Percentiles rank a stretch among this genome's conserved stretches.
These are phyloP conservation scores for Bucorvus abyssinicus DNA, from an alignment of 2,797 vertebrate genomes.

Conservation along the genomic window DNA sequence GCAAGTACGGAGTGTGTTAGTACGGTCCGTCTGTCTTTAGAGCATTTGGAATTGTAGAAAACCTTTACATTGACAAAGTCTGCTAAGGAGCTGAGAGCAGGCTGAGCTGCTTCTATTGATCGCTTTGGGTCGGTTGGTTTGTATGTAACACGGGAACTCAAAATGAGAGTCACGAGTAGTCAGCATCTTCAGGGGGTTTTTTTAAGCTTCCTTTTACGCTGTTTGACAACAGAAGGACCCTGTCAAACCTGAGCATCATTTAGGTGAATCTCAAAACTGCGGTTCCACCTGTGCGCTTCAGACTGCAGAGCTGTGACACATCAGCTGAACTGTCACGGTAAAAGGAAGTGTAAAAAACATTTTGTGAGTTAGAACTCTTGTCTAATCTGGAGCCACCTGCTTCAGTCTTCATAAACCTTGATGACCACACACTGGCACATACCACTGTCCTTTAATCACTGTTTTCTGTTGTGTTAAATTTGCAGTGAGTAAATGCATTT, in stretches of 20 bases:
- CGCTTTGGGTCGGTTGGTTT: neutral
- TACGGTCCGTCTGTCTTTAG: neutral
- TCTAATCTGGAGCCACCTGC: neutral
- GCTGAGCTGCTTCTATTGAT: neutral
- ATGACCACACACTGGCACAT: neutral
- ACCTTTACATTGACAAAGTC: neutral
- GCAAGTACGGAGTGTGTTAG: neutral
- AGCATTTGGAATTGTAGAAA: neutral
- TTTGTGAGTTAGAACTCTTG: neutral
- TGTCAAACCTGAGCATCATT: neutral
- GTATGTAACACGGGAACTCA: neutral
- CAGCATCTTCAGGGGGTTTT: neutral
- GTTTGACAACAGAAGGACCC: neutral
- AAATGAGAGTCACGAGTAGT: neutral
- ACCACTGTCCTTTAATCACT: neutral
- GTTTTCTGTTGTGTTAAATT: neutral
- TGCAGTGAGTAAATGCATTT: neutral
- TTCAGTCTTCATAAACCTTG: neutral
- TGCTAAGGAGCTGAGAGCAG: neutral
- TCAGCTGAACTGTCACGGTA: neutral
- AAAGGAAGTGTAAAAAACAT: neutral
- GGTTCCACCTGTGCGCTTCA: neutral
- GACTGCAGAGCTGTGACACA: neutral
- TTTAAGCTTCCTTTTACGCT: neutral
- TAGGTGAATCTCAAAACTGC: neutral